phyloP scores from a whole-genome alignment of 2,888 invertebrate species.

The Leucania comma region DNA sequence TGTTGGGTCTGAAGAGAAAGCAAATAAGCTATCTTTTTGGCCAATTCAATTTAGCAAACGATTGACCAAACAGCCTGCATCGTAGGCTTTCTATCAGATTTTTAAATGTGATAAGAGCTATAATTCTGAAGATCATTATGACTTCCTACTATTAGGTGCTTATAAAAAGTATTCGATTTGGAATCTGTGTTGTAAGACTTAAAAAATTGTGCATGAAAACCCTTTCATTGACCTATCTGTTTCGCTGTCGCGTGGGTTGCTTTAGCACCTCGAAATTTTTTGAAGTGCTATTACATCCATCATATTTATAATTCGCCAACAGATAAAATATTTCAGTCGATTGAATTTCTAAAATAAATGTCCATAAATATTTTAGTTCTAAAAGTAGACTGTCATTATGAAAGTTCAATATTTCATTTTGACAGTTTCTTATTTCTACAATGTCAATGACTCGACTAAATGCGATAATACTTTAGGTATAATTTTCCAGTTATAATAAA shows the following conservation, averaged over 20 bases:
- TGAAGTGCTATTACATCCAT: background rate
- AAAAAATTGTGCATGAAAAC: background rate
- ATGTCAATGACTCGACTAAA: constrained; percentile 17
- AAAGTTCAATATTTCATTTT: constrained; percentile 27
- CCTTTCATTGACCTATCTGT: background rate
- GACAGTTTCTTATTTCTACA: constrained; percentile 23
- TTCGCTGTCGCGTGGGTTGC: background rate
- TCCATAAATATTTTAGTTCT: background rate
- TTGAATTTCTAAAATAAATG: constrained; percentile 1
- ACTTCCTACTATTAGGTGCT: no score
- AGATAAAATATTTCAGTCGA: background rate
- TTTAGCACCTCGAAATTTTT: background rate
- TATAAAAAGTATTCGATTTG: no score
- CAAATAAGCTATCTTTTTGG: no score
- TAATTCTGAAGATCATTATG: no score
- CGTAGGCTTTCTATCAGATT: no score
- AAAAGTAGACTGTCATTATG: constrained; percentile 13
- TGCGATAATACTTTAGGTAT: constrained; percentile 5
- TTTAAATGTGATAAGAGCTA: no score
- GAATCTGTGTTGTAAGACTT: no score
- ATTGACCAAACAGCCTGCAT: no score
- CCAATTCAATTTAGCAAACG: no score
- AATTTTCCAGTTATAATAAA: constrained; percentile 29
- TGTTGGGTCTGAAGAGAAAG: no score
- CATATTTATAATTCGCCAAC: background rate